Evolutionary conservation across 1,140 invertebrate species (phyloP).

Genomic region (Aethina tumida): DNA sequence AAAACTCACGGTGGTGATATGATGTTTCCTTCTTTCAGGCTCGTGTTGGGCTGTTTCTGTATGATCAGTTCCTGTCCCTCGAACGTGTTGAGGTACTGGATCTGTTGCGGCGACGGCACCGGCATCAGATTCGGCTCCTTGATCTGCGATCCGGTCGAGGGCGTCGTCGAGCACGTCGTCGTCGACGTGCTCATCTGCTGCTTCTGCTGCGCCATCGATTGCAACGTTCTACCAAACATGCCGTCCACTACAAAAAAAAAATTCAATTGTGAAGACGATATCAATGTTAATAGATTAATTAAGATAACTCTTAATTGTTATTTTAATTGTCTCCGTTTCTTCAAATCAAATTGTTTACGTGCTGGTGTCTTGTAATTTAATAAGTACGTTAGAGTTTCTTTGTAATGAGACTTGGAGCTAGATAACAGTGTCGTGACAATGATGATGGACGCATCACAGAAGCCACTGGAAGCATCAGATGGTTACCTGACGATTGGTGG

Average conservation of each 20-base stretch:
- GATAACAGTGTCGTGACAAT: too few species aligned
- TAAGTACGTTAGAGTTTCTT: too few species aligned
- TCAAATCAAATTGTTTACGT: too few species aligned
- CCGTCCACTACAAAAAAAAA: constrained; percentile 46
- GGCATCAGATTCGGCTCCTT: constrained; percentile 89
- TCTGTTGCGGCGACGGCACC: constrained; percentile 91
- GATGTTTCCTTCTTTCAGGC: constrained; percentile 48
- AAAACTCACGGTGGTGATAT: constrained; percentile 36
- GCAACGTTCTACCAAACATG: constrained; percentile 70
- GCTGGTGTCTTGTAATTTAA: too few species aligned
- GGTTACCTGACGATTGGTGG: constrained; percentile 38
- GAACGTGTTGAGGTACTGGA: constrained; percentile 90
- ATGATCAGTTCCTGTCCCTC: constrained; percentile 94
- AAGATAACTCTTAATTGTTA: neutral
- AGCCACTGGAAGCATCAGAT: too few species aligned
- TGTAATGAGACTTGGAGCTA: too few species aligned
- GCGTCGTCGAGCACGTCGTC: constrained; percentile 31
- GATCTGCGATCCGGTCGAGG: constrained; percentile 32
- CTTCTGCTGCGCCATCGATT: constrained; percentile 67
- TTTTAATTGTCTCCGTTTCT: neutral
- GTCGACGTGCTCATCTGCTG: constrained; percentile 42
- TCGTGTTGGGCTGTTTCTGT: constrained; percentile 91
- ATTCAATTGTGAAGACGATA: too few species aligned
- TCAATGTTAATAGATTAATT: too few species aligned
- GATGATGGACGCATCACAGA: too few species aligned